Evolutionary conservation across 1,140 invertebrate genomes (phyloP).

Genomic region (Drosophila orosa): DNA sequence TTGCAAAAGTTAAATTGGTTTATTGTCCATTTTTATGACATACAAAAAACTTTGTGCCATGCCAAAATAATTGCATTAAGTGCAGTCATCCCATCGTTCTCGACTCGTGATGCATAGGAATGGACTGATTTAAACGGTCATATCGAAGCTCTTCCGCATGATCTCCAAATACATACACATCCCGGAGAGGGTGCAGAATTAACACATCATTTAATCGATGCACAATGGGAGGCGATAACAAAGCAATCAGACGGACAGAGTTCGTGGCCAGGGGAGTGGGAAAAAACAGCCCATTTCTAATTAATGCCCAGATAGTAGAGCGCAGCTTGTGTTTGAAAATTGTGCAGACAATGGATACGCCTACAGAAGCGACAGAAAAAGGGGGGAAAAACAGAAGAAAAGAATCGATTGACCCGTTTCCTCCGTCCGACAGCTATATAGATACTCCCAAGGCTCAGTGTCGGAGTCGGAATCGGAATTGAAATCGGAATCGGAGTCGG

Average conservation of each 20-base stretch:
- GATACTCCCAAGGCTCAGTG: slow-evolving; percentile 27
- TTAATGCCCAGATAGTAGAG: slow-evolving; percentile 60
- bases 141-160: slow-evolving; percentile 15
- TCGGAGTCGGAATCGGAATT: slow-evolving; percentile 17
- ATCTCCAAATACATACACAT: neutral
- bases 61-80: slow-evolving; percentile 74
- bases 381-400: slow-evolving; percentile 10
- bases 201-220: slow-evolving; percentile 74
- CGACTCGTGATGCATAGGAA: slow-evolving; percentile 48
- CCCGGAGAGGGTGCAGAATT: slow-evolving; percentile 45
- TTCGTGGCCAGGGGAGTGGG: slow-evolving; percentile 23
- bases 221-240: slow-evolving; percentile 60
- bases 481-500: slow-evolving; percentile 32
- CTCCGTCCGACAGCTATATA: slow-evolving; percentile 34
- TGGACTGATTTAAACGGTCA: slow-evolving; percentile 41
- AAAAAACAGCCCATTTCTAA: slow-evolving; percentile 68
- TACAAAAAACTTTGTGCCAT: slow-evolving; percentile 39
- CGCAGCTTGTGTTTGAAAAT: slow-evolving; percentile 52
- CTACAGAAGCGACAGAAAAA: slow-evolving; percentile 39
- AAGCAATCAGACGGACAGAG: slow-evolving; percentile 57
- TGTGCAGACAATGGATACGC: slow-evolving; percentile 61
- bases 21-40: slow-evolving; percentile 72
- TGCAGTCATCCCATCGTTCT: slow-evolving; percentile 41
- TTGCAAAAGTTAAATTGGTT: slow-evolving; percentile 82
- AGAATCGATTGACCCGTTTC: slow-evolving; percentile 78